Conservation (phyloP, 2,113 vertebrate species). For the Gadus macrocephalus region DNA sequence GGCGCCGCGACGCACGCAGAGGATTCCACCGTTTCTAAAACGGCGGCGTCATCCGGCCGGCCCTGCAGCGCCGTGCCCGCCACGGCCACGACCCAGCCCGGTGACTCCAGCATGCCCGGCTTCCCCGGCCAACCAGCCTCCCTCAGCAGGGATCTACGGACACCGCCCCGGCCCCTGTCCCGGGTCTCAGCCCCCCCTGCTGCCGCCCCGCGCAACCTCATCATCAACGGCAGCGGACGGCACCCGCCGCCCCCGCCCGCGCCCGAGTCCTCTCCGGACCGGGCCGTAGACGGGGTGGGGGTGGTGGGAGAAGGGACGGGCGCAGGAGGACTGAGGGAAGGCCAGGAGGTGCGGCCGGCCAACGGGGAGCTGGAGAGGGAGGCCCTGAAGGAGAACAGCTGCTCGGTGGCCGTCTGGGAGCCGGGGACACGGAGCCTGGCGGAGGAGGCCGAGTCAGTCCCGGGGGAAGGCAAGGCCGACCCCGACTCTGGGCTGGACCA, state of each 20-base stretch:
- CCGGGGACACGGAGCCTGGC: conserved; percentile 75
- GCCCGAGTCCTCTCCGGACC: conserved; percentile 52
- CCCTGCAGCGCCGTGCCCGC: conserved; percentile 60
- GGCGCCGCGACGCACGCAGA: conserved; percentile 44
- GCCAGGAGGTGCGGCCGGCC: conserved; percentile 36
- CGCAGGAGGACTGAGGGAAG: conserved; percentile 15
- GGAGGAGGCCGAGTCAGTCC: conserved; percentile 74
- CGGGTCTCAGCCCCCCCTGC: conserved; percentile 58
- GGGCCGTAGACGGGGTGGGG: conserved; percentile 32
- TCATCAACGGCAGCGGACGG: conserved; percentile 88
- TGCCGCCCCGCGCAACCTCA: conserved; percentile 89
- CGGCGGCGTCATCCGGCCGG: conserved; percentile 70
- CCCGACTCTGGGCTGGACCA: conserved; percentile 82
- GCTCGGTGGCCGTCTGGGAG: conserved; percentile 79
- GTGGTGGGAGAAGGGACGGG: conserved; percentile 21
- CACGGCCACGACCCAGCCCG: conserved; percentile 43
- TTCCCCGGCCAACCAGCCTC: conserved; percentile 17
- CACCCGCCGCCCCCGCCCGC: conserved; percentile 48
- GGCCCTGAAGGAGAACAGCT: conserved; percentile 97
- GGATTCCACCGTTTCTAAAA: conserved; percentile 28
- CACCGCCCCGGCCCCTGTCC: conserved; percentile 64
- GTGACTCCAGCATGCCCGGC: conserved; percentile 27
- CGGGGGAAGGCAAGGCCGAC: conserved; percentile 78
- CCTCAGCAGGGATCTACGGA: conserved; percentile 49
- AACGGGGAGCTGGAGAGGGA: conserved; percentile 84